Base-by-base conservation (phyloP, 2,797 vertebrate species). In the Chiroxiphia lanceolata region DNA sequence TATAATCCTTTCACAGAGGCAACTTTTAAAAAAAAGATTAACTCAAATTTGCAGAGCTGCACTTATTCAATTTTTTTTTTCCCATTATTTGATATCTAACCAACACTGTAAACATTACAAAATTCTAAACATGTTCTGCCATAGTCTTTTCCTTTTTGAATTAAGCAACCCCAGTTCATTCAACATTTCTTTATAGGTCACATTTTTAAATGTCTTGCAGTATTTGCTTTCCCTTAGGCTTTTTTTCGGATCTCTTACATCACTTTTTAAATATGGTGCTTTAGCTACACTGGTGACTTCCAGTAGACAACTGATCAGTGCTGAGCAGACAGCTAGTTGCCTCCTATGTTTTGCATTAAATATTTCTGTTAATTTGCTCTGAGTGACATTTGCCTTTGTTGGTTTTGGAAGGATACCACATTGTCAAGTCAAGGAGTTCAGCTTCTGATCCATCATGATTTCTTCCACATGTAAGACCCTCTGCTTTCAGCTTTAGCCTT, bases 361-460 rank as follows among this genome's bases (percentile, higher is more conserved):
- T 78, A 72, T 54, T 76, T 20, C 59, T 90, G 42, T 67, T 93
- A 89, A 89, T 92, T 67, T 92, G 17, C 34, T 90, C 74, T 75
- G 51, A 76, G 31, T 87, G 68, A 63, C 31, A 76, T 79, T 92
- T 87, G 53, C 36, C 36, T 95, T 68, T 89, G 67, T 61, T 82
- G 65, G 54, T 82, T 95, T 94, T 94, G 47, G 59, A 95, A 95
- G n/a, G 54, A 54, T 76, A 92, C 10, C 51, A 84, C 64, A 33
- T 31, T 36, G 38, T 40, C 51, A 89, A 92, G 67, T 71, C 89
- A 79, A 70, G 40, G 89, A 87, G 74, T 87, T 87, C 70, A 84
- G 13, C 75, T 89, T 79, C 81, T 87, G 54, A 93, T 79, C 63
- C 47, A 21, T 59, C 54, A 4, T 44, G 63, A 79, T 36, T 48